Evolutionary conservation across 2,113 vertebrate genomes (phyloP).

Genomic region (Pedetes capensis): DNA sequence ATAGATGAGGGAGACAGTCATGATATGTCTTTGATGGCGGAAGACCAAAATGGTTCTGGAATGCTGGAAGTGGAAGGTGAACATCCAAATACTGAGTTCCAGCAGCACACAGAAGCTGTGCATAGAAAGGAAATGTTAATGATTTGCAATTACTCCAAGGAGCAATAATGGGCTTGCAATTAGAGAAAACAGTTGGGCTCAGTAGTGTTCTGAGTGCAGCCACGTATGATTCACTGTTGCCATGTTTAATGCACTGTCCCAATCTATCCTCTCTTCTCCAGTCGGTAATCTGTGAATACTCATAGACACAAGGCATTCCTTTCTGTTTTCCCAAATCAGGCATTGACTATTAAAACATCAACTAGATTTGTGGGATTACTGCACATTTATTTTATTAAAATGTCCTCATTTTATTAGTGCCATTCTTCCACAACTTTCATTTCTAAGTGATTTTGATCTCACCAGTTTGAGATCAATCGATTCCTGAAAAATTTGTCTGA

Average conservation of each 20-base stretch:
- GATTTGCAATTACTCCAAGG: neutral
- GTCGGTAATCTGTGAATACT: neutral
- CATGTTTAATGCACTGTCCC: accelerated
- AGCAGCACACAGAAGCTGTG: neutral
- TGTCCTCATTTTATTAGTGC: neutral
- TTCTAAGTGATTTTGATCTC: neutral
- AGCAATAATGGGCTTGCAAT: neutral
- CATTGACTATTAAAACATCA: neutral
- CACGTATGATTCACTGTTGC: too few species aligned
- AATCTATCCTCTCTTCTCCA: neutral
- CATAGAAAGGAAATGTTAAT: neutral
- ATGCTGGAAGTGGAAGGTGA: neutral
- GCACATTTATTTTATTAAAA: neutral
- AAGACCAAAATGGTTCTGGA: neutral
- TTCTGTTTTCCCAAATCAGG: neutral
- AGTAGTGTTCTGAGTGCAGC: neutral
- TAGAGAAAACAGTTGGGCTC: neutral
- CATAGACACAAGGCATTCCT: neutral
- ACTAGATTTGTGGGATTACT: neutral
- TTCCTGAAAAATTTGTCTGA: neutral
- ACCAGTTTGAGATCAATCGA: neutral
- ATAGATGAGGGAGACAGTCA: neutral
- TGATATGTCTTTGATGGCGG: neutral
- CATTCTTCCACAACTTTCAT: neutral
- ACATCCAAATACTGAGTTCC: neutral